Conservation (phyloP, 2,113 vertebrate genomes). For the Bufo gargarizans region DNA sequence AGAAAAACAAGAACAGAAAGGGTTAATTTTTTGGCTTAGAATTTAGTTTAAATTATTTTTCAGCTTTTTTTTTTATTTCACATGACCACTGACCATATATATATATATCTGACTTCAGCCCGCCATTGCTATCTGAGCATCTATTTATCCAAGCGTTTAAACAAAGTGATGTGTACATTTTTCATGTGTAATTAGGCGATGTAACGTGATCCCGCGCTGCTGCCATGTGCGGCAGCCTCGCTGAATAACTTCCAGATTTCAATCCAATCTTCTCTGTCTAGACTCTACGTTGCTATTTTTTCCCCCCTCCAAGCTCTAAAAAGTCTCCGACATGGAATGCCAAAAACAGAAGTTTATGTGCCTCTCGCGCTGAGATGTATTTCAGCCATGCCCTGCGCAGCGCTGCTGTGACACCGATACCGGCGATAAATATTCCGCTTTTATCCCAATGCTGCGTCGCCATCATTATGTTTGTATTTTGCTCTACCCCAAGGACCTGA, state of each 20-base stretch:
- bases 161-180: conserved; percentile 77
- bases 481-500: neutral
- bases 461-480: neutral
- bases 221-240: conserved; percentile 75
- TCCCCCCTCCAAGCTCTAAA: conserved; percentile 72
- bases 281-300: conserved; percentile 85
- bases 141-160: conserved; percentile 73
- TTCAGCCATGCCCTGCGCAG: neutral
- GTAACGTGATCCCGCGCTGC: conserved; percentile 82
- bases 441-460: neutral
- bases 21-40: too few species aligned
- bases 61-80: too few species aligned
- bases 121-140: conserved; percentile 66
- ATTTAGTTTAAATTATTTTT: too few species aligned
- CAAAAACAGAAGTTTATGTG: conserved; percentile 82
- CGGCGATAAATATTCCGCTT: neutral
- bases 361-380: conserved; percentile 63
- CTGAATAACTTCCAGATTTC: conserved; percentile 90
- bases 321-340: conserved; percentile 80
- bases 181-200: conserved; percentile 86
- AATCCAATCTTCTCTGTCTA: conserved; percentile 88
- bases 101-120: neutral
- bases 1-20: too few species aligned
- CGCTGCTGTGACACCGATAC: neutral
- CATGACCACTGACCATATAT: too few species aligned